Conservation (phyloP, 2,888 invertebrate genomes). For the Machimus rusticus region DNA sequence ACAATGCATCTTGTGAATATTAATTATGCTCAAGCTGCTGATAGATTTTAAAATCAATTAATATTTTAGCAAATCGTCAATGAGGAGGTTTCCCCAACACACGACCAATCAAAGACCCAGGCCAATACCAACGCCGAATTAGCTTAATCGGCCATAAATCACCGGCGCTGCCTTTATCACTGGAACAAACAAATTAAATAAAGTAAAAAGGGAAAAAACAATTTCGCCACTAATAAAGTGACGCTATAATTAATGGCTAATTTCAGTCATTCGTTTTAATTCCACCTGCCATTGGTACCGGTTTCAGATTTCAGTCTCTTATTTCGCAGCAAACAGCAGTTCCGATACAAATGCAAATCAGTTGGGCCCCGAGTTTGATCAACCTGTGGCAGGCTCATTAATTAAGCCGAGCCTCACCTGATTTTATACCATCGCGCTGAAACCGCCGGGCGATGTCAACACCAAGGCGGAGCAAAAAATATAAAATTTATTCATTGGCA, state of each 20-base stretch:
- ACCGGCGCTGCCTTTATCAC: not conserved
- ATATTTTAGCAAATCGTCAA: not conserved
- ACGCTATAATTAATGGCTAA: not conserved
- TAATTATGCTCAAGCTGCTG: not conserved
- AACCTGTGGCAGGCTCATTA: not conserved
- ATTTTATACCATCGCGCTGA: not conserved
- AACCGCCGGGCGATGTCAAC: not conserved
- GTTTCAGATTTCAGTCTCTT: not conserved
- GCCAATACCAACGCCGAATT: not conserved
- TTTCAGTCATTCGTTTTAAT: not conserved
- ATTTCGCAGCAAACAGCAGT: not conserved
- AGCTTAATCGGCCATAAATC: not conserved
- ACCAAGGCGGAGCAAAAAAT: not conserved
- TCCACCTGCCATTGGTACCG: not conserved
- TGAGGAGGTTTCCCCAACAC: not conserved
- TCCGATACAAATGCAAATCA: constrained; percentile 6
- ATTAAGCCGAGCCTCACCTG: not conserved
- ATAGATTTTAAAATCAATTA: not conserved
- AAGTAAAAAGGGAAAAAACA: not conserved
- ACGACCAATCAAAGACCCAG: not conserved
- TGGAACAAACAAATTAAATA: not conserved
- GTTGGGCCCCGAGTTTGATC: not conserved
- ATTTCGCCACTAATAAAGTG: constrained; percentile 7
- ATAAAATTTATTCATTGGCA: not conserved
- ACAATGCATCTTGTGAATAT: not conserved